phyloP scores from a whole-genome alignment of 2,113 vertebrate species.

The Brachypodius melanocephalos region DNA sequence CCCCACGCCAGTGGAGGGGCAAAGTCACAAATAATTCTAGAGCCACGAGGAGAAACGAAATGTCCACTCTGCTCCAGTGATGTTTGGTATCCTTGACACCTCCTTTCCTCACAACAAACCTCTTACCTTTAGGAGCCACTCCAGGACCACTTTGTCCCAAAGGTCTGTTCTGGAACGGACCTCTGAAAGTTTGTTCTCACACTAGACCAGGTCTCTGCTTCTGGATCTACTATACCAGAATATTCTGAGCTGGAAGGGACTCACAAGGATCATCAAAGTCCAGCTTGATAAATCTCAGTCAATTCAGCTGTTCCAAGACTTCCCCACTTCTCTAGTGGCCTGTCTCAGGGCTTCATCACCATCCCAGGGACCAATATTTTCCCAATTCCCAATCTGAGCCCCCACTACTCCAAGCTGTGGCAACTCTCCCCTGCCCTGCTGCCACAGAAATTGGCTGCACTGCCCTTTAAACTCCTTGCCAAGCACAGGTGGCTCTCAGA shows the following conservation, averaged over 20 bases:
- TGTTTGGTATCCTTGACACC: neutral
- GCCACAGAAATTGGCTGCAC: neutral
- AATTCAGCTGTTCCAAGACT: neutral
- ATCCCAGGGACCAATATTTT: neutral
- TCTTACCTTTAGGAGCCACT: neutral
- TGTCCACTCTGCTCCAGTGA: accelerated
- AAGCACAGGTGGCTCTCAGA: neutral
- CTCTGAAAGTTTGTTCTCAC: neutral
- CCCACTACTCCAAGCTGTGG: neutral
- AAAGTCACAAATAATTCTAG: neutral
- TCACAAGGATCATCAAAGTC: neutral
- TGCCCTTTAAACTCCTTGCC: neutral
- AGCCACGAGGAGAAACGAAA: neutral
- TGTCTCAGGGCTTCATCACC: neutral
- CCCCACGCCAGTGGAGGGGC: neutral
- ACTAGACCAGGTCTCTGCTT: neutral
- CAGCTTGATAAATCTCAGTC: neutral
- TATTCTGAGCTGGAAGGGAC: neutral
- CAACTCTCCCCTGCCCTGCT: neutral
- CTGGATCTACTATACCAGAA: neutral
- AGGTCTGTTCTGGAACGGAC: neutral
- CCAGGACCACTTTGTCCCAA: neutral
- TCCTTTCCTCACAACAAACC: neutral
- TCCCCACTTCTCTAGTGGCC: neutral
- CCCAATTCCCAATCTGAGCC: neutral